phyloP scores from a whole-genome alignment of 2,797 vertebrate species.

The Bucorvus abyssinicus region DNA sequence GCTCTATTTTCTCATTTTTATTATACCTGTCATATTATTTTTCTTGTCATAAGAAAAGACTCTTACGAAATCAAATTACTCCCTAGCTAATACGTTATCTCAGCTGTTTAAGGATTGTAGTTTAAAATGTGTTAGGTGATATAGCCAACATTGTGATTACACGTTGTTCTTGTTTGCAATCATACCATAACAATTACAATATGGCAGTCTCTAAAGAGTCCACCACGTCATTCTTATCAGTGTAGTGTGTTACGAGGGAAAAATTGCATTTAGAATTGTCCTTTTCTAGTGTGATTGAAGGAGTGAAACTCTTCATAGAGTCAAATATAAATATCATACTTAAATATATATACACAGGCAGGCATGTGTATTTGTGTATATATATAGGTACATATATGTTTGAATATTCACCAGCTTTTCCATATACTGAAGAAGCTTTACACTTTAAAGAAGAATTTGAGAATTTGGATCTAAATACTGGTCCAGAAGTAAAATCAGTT shows the following conservation, averaged over 20 bases:
- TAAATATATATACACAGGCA: not conserved
- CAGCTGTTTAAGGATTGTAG: not conserved
- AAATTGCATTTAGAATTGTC: not conserved
- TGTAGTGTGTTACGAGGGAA: not conserved
- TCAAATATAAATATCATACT: not conserved
- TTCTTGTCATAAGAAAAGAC: not conserved
- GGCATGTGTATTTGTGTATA: not conserved
- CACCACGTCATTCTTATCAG: not conserved
- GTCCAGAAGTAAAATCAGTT: not conserved
- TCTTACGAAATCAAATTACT: not conserved
- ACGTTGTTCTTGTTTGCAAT: not conserved
- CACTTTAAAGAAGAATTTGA: not conserved
- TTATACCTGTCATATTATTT: not conserved
- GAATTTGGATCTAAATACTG: not conserved
- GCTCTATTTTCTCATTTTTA: not conserved
- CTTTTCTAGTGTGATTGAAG: not conserved
- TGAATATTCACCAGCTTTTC: not conserved
- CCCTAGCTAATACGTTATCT: not conserved
- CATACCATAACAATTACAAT: not conserved
- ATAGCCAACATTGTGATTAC: not conserved
- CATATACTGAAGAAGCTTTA: not conserved
- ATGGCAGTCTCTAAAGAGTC: not conserved
- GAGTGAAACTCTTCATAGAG: not conserved
- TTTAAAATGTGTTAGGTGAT: not conserved
- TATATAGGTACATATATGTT: rapidly evolving